A percentile compares a stretch with the other conserved stretches of the same genome.
These are phyloP conservation scores for Capreolus pygargus DNA, from an alignment of 2,113 vertebrate genomes.

Conservation along the genomic window DNA sequence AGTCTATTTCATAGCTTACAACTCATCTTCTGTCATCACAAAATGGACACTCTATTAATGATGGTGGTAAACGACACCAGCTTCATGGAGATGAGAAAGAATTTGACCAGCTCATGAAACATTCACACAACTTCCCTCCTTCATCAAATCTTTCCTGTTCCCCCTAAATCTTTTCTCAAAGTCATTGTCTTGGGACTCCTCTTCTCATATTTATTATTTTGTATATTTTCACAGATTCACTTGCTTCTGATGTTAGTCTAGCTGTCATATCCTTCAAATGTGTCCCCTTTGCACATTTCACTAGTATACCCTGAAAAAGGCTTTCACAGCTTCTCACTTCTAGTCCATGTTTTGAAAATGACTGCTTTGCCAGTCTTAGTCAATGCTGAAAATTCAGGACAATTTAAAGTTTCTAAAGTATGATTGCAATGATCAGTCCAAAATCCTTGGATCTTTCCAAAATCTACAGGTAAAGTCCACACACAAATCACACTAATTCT, in stretches of 20 bases:
- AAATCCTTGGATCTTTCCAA: background rate
- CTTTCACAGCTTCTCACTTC: background rate
- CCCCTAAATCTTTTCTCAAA: background rate
- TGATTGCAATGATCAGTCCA: background rate
- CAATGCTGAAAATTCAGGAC: background rate
- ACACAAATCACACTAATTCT: background rate
- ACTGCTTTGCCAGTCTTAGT: background rate
- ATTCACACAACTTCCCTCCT: background rate
- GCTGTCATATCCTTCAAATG: background rate
- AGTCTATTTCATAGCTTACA: background rate
- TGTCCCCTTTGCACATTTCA: background rate
- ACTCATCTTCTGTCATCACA: background rate
- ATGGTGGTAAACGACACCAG: background rate
- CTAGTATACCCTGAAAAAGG: background rate
- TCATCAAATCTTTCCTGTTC: background rate
- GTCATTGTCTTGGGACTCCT: background rate
- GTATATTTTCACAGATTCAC: background rate
- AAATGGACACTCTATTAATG: background rate
- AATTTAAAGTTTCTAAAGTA: background rate
- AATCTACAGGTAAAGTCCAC: background rate
- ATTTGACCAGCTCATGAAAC: background rate
- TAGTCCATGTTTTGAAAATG: background rate
- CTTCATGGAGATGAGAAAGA: background rate
- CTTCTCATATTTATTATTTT: background rate
- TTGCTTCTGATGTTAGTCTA: background rate